Evolutionary conservation across 1,140 invertebrate genomes (phyloP).

Genomic region (Polyergus mexicanus): DNA sequence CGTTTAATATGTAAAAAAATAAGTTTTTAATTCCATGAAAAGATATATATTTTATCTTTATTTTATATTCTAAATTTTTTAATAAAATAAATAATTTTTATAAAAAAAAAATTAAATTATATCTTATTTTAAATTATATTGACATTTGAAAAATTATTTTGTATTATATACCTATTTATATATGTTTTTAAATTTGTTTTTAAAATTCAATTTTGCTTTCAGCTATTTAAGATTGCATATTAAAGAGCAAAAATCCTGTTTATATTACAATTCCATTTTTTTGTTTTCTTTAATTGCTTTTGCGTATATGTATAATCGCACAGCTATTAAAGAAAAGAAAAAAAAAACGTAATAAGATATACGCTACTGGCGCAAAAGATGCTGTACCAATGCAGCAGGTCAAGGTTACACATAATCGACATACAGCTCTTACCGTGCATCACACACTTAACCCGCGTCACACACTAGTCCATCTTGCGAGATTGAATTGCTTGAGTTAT

Average conservation of each 20-base stretch:
- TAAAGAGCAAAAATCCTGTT: neutral
- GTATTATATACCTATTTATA: neutral
- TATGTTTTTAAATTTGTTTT: neutral
- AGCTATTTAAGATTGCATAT: neutral
- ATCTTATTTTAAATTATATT: neutral
- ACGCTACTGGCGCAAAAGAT: neutral
- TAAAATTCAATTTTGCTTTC: neutral
- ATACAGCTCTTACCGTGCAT: neutral
- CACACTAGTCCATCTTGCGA: slow-evolving; percentile 4
- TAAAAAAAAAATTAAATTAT: no score
- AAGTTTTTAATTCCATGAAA: no score
- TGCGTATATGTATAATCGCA: no score
- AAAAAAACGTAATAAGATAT: no score
- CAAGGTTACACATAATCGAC: slow-evolving; percentile 3
- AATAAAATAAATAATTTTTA: neutral
- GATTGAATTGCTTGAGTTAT: slow-evolving; percentile 39
- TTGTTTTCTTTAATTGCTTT: neutral
- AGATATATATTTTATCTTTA: neutral
- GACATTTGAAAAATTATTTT: neutral
- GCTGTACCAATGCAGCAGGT: slow-evolving; percentile 39
- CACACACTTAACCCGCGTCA: neutral
- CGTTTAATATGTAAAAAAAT: no score
- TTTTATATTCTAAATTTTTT: neutral
- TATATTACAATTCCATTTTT: neutral
- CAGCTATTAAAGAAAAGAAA: no score